phyloP scores from a whole-genome alignment of 2,888 invertebrate species.

The Heliconius charithonia region DNA sequence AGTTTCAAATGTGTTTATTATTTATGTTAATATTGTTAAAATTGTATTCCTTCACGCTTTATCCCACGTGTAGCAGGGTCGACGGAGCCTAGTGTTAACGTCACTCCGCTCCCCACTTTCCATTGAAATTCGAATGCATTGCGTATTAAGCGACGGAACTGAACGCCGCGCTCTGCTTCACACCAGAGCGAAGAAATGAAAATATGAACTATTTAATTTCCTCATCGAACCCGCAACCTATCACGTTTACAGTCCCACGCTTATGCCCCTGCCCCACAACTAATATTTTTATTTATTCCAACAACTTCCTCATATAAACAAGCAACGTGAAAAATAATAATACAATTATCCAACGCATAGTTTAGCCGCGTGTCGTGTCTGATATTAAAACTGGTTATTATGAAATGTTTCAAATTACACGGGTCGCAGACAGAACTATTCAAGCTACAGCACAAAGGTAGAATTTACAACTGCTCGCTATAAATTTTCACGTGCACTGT shows the following conservation, averaged over 20 bases:
- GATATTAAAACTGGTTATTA: slow-evolving; percentile 30
- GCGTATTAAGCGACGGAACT: no score
- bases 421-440: slow-evolving; percentile 29
- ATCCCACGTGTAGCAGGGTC: no score
- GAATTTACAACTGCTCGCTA: slow-evolving; percentile 32
- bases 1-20: neutral
- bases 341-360: neutral
- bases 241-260: no score
- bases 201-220: no score
- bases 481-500: slow-evolving; percentile 29
- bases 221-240: no score
- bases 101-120: no score
- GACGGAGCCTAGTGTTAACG: no score
- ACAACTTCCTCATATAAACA: neutral
- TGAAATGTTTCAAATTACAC: slow-evolving; percentile 28
- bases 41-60: neutral
- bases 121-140: no score
- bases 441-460: slow-evolving; percentile 25
- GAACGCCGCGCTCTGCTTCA: no score
- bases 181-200: no score
- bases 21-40: neutral
- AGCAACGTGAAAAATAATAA: neutral
- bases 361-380: slow-evolving; percentile 12
- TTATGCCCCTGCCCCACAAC: no score
- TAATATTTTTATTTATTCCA: no score